Percentiles rank a stretch among this genome's conserved stretches.
phyloP scores from a whole-genome alignment of 2,113 vertebrate genomes.

The Tympanuchus pallidicinctus region DNA sequence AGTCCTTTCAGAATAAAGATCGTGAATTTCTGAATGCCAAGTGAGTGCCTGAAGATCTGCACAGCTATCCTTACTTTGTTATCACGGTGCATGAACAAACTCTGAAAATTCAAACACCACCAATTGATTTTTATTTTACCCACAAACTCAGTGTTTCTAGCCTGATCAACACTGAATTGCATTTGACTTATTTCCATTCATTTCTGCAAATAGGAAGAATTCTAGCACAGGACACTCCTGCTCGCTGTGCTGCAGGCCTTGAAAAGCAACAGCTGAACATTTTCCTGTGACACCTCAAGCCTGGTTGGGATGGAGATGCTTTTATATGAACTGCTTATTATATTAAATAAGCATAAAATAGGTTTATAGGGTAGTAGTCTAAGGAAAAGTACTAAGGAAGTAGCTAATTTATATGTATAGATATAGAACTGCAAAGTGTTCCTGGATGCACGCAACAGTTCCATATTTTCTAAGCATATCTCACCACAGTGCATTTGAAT shows the following conservation, averaged over 20 bases:
- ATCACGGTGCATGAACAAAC: not conserved
- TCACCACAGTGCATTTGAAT: not conserved
- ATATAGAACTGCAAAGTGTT: not conserved
- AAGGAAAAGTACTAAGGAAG: not conserved
- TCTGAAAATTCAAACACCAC: not conserved
- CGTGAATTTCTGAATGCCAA: not conserved
- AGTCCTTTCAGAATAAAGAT: not conserved
- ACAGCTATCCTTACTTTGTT: not conserved
- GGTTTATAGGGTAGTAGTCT: not conserved
- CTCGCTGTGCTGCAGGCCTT: constrained; percentile 29
- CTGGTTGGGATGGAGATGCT: not conserved
- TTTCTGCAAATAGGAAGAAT: not conserved
- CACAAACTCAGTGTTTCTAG: not conserved
- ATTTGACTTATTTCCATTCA: not conserved
- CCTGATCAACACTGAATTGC: not conserved
- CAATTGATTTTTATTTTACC: not conserved
- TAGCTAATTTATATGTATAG: not conserved
- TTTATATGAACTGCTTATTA: not conserved
- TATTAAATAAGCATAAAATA: not conserved
- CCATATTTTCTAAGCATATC: not conserved
- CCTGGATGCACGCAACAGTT: not conserved
- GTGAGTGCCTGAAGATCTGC: not conserved
- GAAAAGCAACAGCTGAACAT: not conserved
- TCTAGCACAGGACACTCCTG: not conserved
- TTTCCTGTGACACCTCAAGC: constrained; percentile 19